Percentiles rank a stretch among this genome's conserved stretches.
phyloP scores from a whole-genome alignment of 2,888 invertebrate species.

The Clanis bilineata region DNA sequence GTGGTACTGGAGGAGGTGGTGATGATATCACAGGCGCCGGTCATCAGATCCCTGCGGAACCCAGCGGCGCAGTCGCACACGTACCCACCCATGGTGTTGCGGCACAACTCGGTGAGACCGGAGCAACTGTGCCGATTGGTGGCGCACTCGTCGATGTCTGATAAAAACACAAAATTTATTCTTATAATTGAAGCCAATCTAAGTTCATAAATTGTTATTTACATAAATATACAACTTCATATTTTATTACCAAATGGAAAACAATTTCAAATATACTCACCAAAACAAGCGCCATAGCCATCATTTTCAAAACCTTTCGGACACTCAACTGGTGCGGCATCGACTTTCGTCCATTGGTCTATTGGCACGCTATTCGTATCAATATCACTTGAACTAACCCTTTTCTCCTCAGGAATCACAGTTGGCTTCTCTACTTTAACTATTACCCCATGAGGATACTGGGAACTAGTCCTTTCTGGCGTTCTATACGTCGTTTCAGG shows the following conservation, averaged over 20 bases:
- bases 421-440: slow-evolving; percentile 43
- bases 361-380: slow-evolving; percentile 55
- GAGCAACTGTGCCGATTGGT: slow-evolving; percentile 83
- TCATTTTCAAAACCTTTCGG: slow-evolving; percentile 79
- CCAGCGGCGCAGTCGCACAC: slow-evolving; percentile 90
- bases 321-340: slow-evolving; percentile 55
- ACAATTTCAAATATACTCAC: slow-evolving; percentile 52
- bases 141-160: slow-evolving; percentile 81
- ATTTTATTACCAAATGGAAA: slow-evolving; percentile 14
- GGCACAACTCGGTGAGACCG: slow-evolving; percentile 84
- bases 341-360: slow-evolving; percentile 57
- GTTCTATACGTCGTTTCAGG: slow-evolving; percentile 40
- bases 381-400: slow-evolving; percentile 47
- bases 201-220: neutral
- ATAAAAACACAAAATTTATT: no score
- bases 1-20: slow-evolving; percentile 46
- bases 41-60: slow-evolving; percentile 85
- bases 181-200: no score
- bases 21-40: slow-evolving; percentile 54
- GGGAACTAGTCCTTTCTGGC: slow-evolving; percentile 27
- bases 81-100: slow-evolving; percentile 94
- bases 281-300: slow-evolving; percentile 81
- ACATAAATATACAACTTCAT: neutral
- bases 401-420: slow-evolving; percentile 44
- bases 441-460: slow-evolving; percentile 44